Percentiles rank a stretch among this genome's conserved stretches.
Evolutionary conservation across 2,797 vertebrate genomes (phyloP).

Genomic region (Anabas testudineus): DNA sequence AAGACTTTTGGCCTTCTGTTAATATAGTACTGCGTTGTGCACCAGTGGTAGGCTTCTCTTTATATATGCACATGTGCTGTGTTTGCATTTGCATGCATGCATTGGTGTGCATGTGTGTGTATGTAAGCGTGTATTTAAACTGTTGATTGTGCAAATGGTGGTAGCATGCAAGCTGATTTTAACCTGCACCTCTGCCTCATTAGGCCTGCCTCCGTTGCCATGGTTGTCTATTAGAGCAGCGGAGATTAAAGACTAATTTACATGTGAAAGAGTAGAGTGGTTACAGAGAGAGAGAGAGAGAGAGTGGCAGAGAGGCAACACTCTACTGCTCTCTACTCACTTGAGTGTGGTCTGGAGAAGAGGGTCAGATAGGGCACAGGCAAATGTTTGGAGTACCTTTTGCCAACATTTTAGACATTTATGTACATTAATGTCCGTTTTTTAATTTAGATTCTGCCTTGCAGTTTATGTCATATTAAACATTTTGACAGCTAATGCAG

Average conservation of each 20-base stretch:
- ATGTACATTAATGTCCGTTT: conserved; percentile 25
- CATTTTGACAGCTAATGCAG: neutral
- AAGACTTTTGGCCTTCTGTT: neutral
- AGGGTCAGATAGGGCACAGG: conserved; percentile 62
- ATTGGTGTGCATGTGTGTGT: conserved; percentile 3
- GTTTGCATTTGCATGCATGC: conserved; percentile 6
- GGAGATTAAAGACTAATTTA: conserved; percentile 87
- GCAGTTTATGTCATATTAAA: neutral
- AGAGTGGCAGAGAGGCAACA: conserved; percentile 48
- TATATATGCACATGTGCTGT: neutral
- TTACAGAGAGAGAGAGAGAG: conserved; percentile 41
- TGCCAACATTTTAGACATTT: conserved; percentile 56
- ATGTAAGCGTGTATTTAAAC: conserved; percentile 60
- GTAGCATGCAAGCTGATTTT: conserved; percentile 74
- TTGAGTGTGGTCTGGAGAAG: conserved; percentile 59
- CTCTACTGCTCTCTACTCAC: conserved; percentile 46
- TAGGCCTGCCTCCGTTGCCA: conserved; percentile 86
- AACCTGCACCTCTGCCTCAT: conserved; percentile 86
- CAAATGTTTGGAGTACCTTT: conserved; percentile 69
- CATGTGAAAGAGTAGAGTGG: conserved; percentile 82
- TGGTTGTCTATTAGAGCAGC: conserved; percentile 85
- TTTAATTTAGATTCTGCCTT: neutral
- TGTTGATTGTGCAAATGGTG: conserved; percentile 68
- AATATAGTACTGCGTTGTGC: neutral
- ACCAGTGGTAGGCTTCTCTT: neutral